These are phyloP conservation scores for Plusia festucae DNA, from an alignment of 2,888 invertebrate species.

Conservation along the genomic window DNA sequence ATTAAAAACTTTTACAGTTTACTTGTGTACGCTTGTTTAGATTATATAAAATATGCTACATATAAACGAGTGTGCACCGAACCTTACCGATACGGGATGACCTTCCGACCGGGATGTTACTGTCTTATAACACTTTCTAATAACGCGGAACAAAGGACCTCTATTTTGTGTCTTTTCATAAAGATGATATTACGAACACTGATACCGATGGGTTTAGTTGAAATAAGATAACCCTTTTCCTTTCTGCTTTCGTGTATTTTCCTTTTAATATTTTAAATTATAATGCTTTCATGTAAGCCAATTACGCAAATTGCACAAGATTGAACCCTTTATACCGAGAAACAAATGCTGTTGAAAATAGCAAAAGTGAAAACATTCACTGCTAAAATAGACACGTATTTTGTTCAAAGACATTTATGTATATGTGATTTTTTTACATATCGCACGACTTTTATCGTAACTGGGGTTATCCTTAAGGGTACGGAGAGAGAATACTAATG, in stretches of 20 bases:
- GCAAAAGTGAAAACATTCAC: constrained; percentile 50
- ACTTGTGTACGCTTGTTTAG: background rate
- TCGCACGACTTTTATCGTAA: constrained; percentile 53
- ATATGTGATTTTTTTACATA: constrained; percentile 53
- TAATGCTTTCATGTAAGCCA: background rate
- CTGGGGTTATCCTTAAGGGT: constrained; percentile 54
- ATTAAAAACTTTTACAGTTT: background rate
- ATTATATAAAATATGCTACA: constrained; percentile 12
- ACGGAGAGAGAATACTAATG: constrained; percentile 56
- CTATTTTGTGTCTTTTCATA: constrained; percentile 59
- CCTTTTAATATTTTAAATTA: constrained; percentile 10
- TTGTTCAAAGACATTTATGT: constrained; percentile 33
- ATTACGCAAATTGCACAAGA: background rate
- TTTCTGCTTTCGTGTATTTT: constrained; percentile 13
- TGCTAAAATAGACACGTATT: constrained; percentile 43
- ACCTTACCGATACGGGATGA: constrained; percentile 70
- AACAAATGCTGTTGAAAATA: constrained; percentile 35
- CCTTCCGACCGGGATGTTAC: constrained; percentile 70
- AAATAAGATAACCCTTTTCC: constrained; percentile 37
- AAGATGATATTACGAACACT: constrained; percentile 36
- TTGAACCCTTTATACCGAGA: background rate
- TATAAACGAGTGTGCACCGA: constrained; percentile 59
- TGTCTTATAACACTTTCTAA: constrained; percentile 70
- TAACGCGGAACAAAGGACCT: constrained; percentile 72
- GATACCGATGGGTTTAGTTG: constrained; percentile 41